Evolutionary conservation across 2,888 invertebrate species (phyloP).

Genomic region (Bembecia ichneumoniformis): DNA sequence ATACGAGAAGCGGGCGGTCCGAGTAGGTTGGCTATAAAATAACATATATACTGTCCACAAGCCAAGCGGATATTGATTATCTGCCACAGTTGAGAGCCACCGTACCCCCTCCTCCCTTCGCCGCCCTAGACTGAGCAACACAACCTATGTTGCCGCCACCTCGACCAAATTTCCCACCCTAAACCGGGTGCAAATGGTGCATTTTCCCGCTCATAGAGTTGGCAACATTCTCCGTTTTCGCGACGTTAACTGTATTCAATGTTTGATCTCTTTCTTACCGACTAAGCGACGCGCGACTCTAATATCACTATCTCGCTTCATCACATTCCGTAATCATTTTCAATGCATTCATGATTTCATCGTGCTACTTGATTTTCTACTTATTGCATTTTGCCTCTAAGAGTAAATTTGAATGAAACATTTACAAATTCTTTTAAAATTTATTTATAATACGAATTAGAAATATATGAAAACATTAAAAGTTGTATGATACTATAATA

Average conservation of each 20-base stretch:
- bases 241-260: slow-evolving; percentile 51
- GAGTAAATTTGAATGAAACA: not conserved
- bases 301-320: slow-evolving; percentile 56
- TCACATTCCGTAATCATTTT: slow-evolving; percentile 70
- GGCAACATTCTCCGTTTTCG: slow-evolving; percentile 38
- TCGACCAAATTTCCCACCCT: slow-evolving; percentile 36
- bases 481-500: no score
- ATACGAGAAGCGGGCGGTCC: slow-evolving; percentile 19
- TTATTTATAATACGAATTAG: no score
- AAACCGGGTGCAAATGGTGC: slow-evolving; percentile 27
- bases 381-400: slow-evolving; percentile 21
- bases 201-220: slow-evolving; percentile 28
- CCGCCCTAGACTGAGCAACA: slow-evolving; percentile 22
- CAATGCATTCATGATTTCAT: slow-evolving; percentile 72
- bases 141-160: slow-evolving; percentile 31
- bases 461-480: no score
- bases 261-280: slow-evolving; percentile 73
- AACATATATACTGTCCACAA: slow-evolving; percentile 73
- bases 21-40: slow-evolving; percentile 55
- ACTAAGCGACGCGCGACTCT: slow-evolving; percentile 58
- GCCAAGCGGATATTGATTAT: slow-evolving; percentile 75
- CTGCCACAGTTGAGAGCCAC: slow-evolving; percentile 73
- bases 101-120: slow-evolving; percentile 46
- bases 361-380: slow-evolving; percentile 48
- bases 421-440: no score